Evolutionary conservation across 2,888 invertebrate species (phyloP), one percentile per base, ranked within the genome.

Genomic region (Anticlea derivata): DNA sequence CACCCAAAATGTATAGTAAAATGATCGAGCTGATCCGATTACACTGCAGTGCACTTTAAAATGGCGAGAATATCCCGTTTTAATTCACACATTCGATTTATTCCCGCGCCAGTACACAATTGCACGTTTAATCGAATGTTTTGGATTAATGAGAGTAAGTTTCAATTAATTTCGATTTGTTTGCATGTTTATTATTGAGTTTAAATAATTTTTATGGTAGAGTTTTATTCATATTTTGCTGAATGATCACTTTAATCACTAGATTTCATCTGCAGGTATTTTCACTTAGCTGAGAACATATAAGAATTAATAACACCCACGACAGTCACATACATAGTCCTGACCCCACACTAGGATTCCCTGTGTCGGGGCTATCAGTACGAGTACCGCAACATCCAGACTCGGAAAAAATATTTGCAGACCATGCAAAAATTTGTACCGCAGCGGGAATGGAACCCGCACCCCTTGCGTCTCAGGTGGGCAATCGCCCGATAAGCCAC

Each of bases 51-150:
- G 57, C 56, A 55, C 50, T 51, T 40, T 56, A 58, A 50, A 54
- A 50, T 40, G 47, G 54, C 49, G 55, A 39, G 47, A 59, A 55
- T 50, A 29, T 38, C 43, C 50, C 49, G 26, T 59, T 61, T 59
- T 59, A 57, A 59, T 61, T 55, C 59, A 52, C 53, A 55, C 59
- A 53, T 52, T 49, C 54, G 30, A 52, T 55, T 55, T 59, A 57
- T 55, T 55, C 54, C 46, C 50, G 29, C 41, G 34, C 57, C 30
- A 49, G 48, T 47, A 51, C 35, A 55, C 51, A 39, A 40, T 52
- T 50, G 43, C 41, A 57, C 37, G 33, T 45, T 50, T 52, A 55
- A 58, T 51, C 47, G 55, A 47, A 46, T 49, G 45, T 20, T 55
- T 55, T 47, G 47, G 37, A 55, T 44, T 44, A 49, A 54, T 49